Conservation (phyloP, 37 sponge, comb jelly and placozoan genomes). For the Mnemiopsis leidyi region DNA sequence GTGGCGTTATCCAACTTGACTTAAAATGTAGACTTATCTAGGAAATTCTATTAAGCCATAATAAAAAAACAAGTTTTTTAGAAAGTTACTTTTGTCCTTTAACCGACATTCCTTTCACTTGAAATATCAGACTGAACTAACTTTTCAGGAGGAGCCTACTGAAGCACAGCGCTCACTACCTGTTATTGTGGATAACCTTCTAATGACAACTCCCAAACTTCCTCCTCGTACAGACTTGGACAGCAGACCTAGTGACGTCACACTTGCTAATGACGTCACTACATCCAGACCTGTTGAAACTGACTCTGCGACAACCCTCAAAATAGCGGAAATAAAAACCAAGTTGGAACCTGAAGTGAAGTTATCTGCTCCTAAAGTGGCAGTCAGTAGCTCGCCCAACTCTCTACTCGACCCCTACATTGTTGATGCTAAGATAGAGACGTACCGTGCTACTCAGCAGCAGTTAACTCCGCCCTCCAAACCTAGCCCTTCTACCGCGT, state of each 20-base stretch:
- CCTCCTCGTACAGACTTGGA: neutral
- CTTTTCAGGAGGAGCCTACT: neutral
- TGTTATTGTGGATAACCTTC: neutral
- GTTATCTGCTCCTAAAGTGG: neutral
- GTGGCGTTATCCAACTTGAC: too few relatives aligned
- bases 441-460: neutral
- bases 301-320: neutral
- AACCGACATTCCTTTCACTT: too few relatives aligned
- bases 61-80: too few relatives aligned
- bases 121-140: neutral
- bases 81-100: too few relatives aligned
- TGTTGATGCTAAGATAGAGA: neutral
- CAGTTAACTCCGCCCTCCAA: too few relatives aligned
- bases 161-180: neutral
- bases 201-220: neutral
- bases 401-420: slow-evolving; percentile 5
- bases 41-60: too few relatives aligned
- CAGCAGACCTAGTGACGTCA: neutral
- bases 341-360: neutral
- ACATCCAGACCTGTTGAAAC: neutral
- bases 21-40: too few relatives aligned
- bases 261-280: too few relatives aligned
- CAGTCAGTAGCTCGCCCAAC: neutral
- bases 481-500: too few relatives aligned
- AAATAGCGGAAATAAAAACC: neutral